Percentiles rank a stretch among this genome's conserved stretches.
These are phyloP conservation scores for Hyles euphorbiae DNA, from an alignment of 1,140 invertebrate genomes.

Conservation along the genomic window DNA sequence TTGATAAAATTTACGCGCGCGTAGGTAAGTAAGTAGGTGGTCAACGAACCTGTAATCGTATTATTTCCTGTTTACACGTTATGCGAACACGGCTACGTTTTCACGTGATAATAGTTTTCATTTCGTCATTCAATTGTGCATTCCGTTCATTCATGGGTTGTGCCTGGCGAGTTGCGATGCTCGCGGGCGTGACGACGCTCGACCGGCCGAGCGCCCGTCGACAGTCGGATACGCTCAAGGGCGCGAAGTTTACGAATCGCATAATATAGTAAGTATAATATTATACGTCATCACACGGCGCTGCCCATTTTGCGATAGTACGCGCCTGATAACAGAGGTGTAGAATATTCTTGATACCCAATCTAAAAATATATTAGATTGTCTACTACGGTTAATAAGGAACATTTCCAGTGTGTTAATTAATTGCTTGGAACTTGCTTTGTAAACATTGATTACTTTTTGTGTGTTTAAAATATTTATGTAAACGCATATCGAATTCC, in stretches of 20 bases:
- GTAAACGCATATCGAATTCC: too few relatives aligned
- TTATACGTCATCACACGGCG: constrained; percentile 12
- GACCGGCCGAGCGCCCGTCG: constrained; percentile 9
- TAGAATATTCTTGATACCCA: not conserved
- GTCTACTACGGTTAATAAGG: too few relatives aligned
- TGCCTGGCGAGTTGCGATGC: not conserved
- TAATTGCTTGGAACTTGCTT: too few relatives aligned
- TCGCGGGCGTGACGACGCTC: constrained; percentile 8
- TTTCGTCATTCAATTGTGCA: constrained; percentile 29
- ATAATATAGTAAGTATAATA: constrained; percentile 5
- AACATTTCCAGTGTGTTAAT: too few relatives aligned
- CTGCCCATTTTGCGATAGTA: too few relatives aligned
- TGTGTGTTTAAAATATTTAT: too few relatives aligned
- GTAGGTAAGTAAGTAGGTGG: constrained; percentile 3
- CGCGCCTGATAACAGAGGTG: too few relatives aligned
- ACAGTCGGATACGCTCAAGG: constrained; percentile 45
- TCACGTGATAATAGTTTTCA: constrained; percentile 23
- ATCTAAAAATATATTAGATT: too few relatives aligned
- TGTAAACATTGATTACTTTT: too few relatives aligned
- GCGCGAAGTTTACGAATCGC: constrained; percentile 12
- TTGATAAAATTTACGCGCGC: too few relatives aligned
- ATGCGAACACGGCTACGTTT: constrained; percentile 18
- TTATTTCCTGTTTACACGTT: constrained; percentile 38
- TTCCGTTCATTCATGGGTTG: constrained; percentile 25
- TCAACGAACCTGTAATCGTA: constrained; percentile 27